phyloP scores from a whole-genome alignment of 2,888 invertebrate genomes.

The Lasioglossum lativentre region DNA sequence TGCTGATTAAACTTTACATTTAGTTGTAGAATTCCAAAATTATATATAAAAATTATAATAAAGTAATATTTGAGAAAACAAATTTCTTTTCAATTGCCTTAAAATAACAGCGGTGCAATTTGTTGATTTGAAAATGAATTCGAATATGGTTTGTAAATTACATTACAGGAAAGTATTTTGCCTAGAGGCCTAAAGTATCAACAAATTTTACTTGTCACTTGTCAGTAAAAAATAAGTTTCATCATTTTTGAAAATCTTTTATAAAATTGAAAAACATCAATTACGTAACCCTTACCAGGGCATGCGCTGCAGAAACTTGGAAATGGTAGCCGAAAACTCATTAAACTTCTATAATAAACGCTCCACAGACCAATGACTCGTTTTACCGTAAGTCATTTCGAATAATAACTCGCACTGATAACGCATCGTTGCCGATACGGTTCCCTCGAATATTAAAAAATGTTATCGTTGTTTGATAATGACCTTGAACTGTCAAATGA shows the following conservation, averaged over 20 bases:
- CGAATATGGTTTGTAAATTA: background rate
- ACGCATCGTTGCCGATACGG: background rate
- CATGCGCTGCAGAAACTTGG: conserved; percentile 15
- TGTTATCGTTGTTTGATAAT: background rate
- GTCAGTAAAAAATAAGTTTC: background rate
- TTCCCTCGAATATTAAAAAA: background rate
- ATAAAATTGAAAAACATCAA: background rate
- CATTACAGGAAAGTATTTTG: background rate
- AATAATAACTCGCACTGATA: no score
- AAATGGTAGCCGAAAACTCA: background rate
- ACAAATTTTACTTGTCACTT: background rate
- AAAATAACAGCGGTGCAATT: background rate
- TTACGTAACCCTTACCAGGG: background rate
- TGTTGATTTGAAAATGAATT: background rate
- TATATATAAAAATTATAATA: background rate
- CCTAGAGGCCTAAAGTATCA: background rate
- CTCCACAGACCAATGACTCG: background rate
- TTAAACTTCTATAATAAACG: background rate
- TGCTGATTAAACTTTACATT: background rate
- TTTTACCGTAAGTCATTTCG: background rate
- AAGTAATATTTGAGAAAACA: background rate
- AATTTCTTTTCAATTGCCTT: background rate
- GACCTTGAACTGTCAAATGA: conserved; percentile 8
- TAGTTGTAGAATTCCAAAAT: background rate
- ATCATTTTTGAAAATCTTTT: background rate